Percentiles rank a stretch among this genome's conserved stretches.
phyloP scores from a whole-genome alignment of 2,888 invertebrate genomes.

The Pasiphila rectangulata region DNA sequence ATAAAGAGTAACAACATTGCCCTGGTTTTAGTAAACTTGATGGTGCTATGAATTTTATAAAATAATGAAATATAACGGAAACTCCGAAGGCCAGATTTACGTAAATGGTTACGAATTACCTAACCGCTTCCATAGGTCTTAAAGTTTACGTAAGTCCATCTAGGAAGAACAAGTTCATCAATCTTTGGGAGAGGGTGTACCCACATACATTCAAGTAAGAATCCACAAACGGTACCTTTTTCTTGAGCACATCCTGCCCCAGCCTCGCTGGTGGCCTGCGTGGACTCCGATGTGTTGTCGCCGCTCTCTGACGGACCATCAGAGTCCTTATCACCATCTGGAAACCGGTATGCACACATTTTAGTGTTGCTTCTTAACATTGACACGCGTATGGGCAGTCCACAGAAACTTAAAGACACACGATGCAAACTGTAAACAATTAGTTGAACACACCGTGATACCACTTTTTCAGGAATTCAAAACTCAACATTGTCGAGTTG shows the following conservation, averaged over 20 bases:
- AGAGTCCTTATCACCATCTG: conserved; percentile 79
- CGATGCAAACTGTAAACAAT: conserved; percentile 1
- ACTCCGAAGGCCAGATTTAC: background rate
- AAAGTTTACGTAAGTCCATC: no score
- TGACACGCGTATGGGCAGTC: conserved; percentile 39
- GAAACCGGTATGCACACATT: conserved; percentile 40
- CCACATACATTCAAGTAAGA: background rate
- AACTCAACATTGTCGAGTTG: conserved; percentile 68
- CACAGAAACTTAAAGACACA: conserved; percentile 5
- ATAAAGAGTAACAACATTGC: conserved; percentile 30
- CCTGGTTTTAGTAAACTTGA: conserved; percentile 16
- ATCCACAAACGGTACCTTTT: conserved; percentile 61
- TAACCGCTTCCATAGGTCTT: background rate
- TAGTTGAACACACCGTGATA: conserved; percentile 64
- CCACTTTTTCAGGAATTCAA: conserved; percentile 74
- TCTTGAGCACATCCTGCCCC: conserved; percentile 54
- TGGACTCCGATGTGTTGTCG: conserved; percentile 76
- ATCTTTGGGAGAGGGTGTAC: no score
- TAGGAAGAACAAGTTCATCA: no score
- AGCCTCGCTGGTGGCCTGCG: conserved; percentile 68
- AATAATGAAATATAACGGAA: background rate
- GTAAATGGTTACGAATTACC: background rate
- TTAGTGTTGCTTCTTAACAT: conserved; percentile 39
- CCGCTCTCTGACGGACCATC: conserved; percentile 77
- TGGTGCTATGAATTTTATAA: background rate